Percentiles rank a stretch among this genome's conserved stretches.
Evolutionary conservation across 2,113 vertebrate genomes (phyloP).

Genomic region (Plotosus lineatus): DNA sequence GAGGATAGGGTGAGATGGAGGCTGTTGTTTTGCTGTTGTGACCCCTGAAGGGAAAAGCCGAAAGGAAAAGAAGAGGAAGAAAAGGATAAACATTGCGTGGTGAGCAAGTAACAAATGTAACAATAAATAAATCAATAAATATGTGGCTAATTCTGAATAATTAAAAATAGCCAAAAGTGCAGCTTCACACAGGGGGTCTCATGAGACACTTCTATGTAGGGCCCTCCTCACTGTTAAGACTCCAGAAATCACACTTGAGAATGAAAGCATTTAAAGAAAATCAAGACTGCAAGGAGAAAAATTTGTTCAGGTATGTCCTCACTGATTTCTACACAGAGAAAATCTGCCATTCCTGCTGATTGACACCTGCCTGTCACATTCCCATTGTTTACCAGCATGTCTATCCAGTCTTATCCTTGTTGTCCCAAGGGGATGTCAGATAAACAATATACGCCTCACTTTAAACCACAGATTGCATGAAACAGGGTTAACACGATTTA

Average conservation of each 20-base stretch:
- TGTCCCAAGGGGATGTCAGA: not conserved
- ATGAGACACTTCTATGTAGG: not conserved
- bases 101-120: too few relatives aligned
- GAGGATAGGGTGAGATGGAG: too few relatives aligned
- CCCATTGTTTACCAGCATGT: not conserved
- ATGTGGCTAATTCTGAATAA: not conserved
- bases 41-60: too few relatives aligned
- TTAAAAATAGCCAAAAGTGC: not conserved
- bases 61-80: too few relatives aligned
- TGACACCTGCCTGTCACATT: constrained; percentile 4
- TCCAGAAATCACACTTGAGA: not conserved
- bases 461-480: not conserved
- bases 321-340: not conserved
- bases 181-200: not conserved
- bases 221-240: not conserved
- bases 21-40: too few relatives aligned
- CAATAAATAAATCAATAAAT: not conserved
- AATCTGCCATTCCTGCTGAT: not conserved
- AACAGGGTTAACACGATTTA: constrained; percentile 13
- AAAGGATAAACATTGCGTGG: too few relatives aligned
- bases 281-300: not conserved
- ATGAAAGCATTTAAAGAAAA: not conserved
- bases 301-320: not conserved
- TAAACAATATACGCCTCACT: not conserved
- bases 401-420: not conserved